phyloP scores from a whole-genome alignment of 2,888 invertebrate species.

The Hanleya hanleyi region DNA sequence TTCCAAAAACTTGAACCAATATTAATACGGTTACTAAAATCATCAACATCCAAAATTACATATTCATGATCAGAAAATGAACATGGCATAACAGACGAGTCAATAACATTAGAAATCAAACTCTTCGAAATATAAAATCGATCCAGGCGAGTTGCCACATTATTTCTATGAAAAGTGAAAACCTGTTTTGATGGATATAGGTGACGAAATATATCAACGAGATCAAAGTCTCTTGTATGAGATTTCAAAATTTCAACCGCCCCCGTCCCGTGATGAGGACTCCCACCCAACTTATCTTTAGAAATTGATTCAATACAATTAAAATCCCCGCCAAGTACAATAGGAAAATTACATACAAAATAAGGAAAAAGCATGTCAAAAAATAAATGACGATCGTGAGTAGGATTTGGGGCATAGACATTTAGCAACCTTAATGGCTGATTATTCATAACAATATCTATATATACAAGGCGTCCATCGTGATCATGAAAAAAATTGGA shows the following conservation, averaged over 20 bases:
- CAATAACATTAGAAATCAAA: not conserved
- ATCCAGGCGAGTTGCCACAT: not conserved
- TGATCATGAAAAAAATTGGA: not conserved
- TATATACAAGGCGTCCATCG: not conserved
- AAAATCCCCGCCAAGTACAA: constrained; percentile 29
- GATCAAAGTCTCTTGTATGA: constrained; percentile 18
- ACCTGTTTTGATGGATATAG: constrained; percentile 10
- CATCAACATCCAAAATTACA: not conserved
- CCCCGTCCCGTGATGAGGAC: constrained; percentile 9
- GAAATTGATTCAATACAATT: constrained; percentile 26
- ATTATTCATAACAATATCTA: not conserved
- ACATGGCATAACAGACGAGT: not conserved
- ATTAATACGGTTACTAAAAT: not conserved
- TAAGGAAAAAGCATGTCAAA: constrained; percentile 13
- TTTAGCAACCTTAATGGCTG: not conserved
- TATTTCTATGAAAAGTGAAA: not conserved
- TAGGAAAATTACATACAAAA: constrained; percentile 11
- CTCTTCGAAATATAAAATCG: not conserved
- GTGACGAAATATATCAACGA: constrained; percentile 21
- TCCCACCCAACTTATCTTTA: constrained; percentile 28
- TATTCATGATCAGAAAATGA: constrained; percentile 12
- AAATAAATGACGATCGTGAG: constrained; percentile 19
- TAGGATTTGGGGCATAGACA: constrained; percentile 19
- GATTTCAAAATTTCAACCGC: constrained; percentile 14
- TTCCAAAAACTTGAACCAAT: constrained; percentile 1